Conservation (phyloP, 1,140 invertebrate species). For the Papilio polyxenes region DNA sequence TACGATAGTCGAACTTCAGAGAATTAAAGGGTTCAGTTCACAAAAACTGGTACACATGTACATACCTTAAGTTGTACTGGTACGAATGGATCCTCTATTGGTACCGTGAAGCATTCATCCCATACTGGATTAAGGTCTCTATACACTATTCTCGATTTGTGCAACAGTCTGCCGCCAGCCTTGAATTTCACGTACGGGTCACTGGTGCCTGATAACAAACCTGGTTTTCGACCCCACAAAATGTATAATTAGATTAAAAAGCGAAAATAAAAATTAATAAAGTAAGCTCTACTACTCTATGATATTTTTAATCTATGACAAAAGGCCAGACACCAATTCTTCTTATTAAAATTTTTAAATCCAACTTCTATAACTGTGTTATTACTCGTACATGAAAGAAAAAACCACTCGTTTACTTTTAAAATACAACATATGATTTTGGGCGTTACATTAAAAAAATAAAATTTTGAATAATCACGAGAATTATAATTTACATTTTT, state of each 20-base stretch:
- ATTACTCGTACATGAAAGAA: no score
- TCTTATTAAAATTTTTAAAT: not conserved
- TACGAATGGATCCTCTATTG: constrained; percentile 96
- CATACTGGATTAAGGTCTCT: constrained; percentile 95
- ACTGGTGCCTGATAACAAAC: constrained; percentile 90
- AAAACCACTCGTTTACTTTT: not conserved
- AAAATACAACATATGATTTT: not conserved
- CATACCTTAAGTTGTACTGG: constrained; percentile 92
- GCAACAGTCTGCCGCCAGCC: constrained; percentile 91
- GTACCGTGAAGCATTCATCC: constrained; percentile 97
- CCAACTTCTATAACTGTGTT: not conserved
- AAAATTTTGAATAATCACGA: not conserved
- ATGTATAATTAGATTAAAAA: constrained; percentile 71
- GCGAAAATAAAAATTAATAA: constrained; percentile 69
- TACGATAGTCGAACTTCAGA: no score
- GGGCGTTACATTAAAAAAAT: no score
- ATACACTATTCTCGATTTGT: constrained; percentile 96
- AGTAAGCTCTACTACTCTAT: constrained; percentile 54
- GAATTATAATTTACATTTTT: not conserved
- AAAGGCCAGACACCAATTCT: not conserved
- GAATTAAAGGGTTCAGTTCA: not conserved
- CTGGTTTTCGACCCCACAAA: constrained; percentile 77
- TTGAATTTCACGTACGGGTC: constrained; percentile 99
- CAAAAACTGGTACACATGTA: not conserved
- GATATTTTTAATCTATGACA: constrained; percentile 7